Evolutionary conservation across 2,797 vertebrate species (phyloP), one percentile per base, ranked within the genome.

Genomic region (Centropyge bicolor): DNA sequence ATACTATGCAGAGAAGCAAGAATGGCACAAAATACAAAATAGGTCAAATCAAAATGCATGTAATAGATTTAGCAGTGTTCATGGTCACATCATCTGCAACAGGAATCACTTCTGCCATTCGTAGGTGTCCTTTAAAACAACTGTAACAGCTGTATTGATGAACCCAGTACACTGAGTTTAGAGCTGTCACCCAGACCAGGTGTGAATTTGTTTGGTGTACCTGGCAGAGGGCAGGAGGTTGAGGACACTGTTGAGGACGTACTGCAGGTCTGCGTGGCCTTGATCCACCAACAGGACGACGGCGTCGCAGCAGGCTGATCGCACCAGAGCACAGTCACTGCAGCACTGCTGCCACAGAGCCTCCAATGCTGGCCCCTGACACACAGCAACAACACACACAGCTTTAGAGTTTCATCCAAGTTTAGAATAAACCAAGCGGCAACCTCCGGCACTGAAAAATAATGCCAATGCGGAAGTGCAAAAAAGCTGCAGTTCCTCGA

Each of bases 261-360:
- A 95, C 38, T 89, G 91, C 27, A 96, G 95, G 68, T 99, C 96
- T 0, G 96, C 97, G 0, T 97, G 97, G n/a, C 95, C 95, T 90
- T 99, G 97, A 17, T 95, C 95, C 67, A 98, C 98, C 78, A 99
- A 94, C 2, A 97, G 94, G 74, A 98, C 96, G 89, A 98, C 78
- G 0, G 95, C 97, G 2, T 98, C 96, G 0, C 96, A 97, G 91
- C 97, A 99, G 62, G 96, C 92, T 0, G 96, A 96, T 22, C 97
- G 94, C 71, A 99, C 94, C 43, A 93, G 88, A 1, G 94, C 91
- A 0, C 86, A 90, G 56, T 97, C 96, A 76, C 95, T 94, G 92
- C 97, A 97, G 79, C 97, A 97, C 84, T 96, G 97, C 90, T 98
- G 96, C 98, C 98, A 99, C 20, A 99, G 95, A 61, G 96, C 88